Percentiles rank a stretch among this genome's conserved stretches.
phyloP scores from a whole-genome alignment of 53 echinoderm and acorn worm genomes.

The Echinarachnius parma region DNA sequence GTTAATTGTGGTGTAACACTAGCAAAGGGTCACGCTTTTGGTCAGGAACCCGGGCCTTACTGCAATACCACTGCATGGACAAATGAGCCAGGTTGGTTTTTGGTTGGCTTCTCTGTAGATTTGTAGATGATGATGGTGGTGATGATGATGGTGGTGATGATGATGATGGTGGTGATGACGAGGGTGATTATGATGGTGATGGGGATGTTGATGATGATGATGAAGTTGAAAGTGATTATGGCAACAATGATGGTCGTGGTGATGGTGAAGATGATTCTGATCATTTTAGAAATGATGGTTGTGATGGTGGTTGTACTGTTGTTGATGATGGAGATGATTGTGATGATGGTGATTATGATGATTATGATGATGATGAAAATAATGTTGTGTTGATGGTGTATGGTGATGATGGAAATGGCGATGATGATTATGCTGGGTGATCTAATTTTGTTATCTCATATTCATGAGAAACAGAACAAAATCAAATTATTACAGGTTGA shows the following conservation, averaged over 20 bases:
- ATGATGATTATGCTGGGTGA: too few species aligned
- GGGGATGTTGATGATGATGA: not conserved
- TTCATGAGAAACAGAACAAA: too few species aligned
- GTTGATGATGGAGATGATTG: too few species aligned
- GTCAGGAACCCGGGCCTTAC: too few species aligned
- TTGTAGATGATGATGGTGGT: not conserved
- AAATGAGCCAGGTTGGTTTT: slow-evolving; percentile 35
- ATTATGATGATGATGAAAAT: not conserved
- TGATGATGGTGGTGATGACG: not conserved
- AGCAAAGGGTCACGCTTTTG: too few species aligned
- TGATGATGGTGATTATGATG: not conserved
- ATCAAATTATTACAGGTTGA: too few species aligned
- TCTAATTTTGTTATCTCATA: too few species aligned
- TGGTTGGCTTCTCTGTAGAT: not conserved
- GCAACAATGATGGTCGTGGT: not conserved
- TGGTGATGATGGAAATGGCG: not conserved
- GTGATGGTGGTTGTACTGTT: too few species aligned
- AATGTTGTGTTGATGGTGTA: too few species aligned
- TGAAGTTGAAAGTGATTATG: not conserved
- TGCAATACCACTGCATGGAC: slow-evolving; percentile 27
- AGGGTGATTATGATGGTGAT: not conserved
- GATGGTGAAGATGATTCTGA: too few species aligned
- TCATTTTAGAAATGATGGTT: too few species aligned
- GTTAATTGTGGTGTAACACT: too few species aligned
- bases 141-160: not conserved